Conservation (phyloP, 2,113 vertebrate genomes). For the Nerophis lumbriciformis region DNA sequence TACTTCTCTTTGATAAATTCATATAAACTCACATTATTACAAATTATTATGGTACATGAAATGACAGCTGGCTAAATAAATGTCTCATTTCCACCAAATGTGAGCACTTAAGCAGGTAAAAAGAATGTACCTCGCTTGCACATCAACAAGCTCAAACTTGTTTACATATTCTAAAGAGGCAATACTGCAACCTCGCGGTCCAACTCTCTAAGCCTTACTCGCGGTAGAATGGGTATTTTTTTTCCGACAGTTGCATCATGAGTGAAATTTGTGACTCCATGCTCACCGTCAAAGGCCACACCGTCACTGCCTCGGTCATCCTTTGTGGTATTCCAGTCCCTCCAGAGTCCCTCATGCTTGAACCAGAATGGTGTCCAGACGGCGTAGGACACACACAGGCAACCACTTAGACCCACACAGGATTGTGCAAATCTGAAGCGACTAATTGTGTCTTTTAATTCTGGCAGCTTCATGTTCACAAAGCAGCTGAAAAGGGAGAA, state of each 20-base stretch:
- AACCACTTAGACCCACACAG: constrained; percentile 64
- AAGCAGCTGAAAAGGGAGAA: constrained; percentile 6
- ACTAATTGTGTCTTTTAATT: constrained; percentile 46
- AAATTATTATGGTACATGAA: no score
- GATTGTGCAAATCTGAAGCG: constrained; percentile 67
- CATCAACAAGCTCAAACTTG: constrained; percentile 45
- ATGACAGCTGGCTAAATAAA: not conserved
- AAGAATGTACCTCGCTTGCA: constrained; percentile 23
- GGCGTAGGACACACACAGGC: constrained; percentile 62
- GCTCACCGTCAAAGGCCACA: constrained; percentile 44
- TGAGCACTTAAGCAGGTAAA: constrained; percentile 5
- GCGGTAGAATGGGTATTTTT: not conserved
- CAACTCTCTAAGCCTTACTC: not conserved
- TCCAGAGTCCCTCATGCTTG: constrained; percentile 64
- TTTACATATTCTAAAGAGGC: constrained; percentile 14
- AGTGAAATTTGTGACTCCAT: not conserved
- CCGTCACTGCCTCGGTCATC: constrained; percentile 22
- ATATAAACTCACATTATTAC: no score
- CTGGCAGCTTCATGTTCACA: constrained; percentile 50
- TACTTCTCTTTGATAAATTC: not conserved
- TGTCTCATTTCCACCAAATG: not conserved
- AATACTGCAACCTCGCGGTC: not conserved
- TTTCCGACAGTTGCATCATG: not conserved
- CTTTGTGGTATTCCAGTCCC: constrained; percentile 36
- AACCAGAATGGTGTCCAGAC: constrained; percentile 71